Evolutionary conservation across 2,888 invertebrate species (phyloP).

Genomic region (Acronicta psi): DNA sequence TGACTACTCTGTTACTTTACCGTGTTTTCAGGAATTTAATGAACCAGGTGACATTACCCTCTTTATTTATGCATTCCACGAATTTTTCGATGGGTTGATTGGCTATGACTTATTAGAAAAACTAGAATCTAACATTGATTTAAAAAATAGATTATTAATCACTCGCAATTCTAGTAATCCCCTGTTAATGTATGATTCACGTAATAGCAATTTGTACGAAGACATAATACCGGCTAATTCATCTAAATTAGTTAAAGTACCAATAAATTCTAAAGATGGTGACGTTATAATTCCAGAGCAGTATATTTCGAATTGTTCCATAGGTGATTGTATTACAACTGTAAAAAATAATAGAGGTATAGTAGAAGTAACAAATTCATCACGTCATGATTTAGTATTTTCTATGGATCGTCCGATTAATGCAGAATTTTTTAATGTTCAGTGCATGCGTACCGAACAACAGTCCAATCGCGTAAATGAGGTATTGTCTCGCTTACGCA

Average conservation of each 20-base stretch:
- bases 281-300: conserved; percentile 2
- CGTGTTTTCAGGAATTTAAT: conserved; percentile 35
- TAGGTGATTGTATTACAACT: conserved; percentile 1
- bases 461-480: background rate
- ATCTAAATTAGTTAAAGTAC: background rate
- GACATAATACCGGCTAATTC: conserved; percentile 1
- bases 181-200: background rate
- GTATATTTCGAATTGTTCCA: background rate
- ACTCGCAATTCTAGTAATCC: conserved; percentile 22
- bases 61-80: conserved; percentile 46
- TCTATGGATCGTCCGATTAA: conserved; percentile 4
- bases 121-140: conserved; percentile 43
- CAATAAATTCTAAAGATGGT: background rate
- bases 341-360: conserved; percentile 2
- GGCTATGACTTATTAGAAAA: conserved; percentile 46
- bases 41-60: conserved; percentile 29
- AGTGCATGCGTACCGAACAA: background rate
- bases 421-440: conserved; percentile 5
- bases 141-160: conserved; percentile 31
- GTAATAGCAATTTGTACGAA: conserved; percentile 1
- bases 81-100: conserved; percentile 45
- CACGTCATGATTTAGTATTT: conserved; percentile 6
- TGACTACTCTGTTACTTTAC: conserved; percentile 41
- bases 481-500: background rate
- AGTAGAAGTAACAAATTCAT: conserved; percentile 3